Conservation (phyloP, 2,113 vertebrate genomes). For the Procavia capensis region DNA sequence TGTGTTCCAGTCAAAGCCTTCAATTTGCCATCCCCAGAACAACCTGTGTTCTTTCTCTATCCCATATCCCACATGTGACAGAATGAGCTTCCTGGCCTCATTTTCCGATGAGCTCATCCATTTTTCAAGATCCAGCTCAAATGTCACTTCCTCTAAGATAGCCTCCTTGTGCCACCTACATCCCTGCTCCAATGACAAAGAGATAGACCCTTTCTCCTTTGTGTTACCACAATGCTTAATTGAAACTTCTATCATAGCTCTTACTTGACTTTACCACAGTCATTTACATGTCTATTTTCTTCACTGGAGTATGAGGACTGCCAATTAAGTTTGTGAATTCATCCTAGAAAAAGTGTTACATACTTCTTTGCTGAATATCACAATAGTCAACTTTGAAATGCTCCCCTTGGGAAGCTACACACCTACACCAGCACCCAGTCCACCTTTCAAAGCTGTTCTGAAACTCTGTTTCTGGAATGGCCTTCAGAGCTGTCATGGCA, state of each 20-base stretch:
- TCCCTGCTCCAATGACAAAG: constrained; percentile 3
- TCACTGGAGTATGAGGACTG: neutral
- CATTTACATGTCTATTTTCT: neutral
- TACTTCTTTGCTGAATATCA: no score
- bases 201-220: neutral
- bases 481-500: no score
- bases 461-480: no score
- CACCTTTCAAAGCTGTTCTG: no score
- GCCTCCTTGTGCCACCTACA: neutral
- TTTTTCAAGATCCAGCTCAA: constrained; percentile 6
- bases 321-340: no score
- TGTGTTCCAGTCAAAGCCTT: neutral
- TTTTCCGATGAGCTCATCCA: neutral
- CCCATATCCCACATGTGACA: neutral
- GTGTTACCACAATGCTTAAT: neutral
- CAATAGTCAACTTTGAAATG: no score
- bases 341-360: no score
- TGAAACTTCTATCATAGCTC: neutral
- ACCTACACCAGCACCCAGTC: no score
- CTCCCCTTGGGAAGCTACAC: no score
- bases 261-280: neutral
- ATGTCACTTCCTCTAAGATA: constrained; percentile 2
- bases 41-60: neutral
- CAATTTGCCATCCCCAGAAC: neutral
- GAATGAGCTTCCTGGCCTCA: neutral